Base-by-base conservation (phyloP, 2,888 invertebrate species). In the Psylliodes chrysocephalus region DNA sequence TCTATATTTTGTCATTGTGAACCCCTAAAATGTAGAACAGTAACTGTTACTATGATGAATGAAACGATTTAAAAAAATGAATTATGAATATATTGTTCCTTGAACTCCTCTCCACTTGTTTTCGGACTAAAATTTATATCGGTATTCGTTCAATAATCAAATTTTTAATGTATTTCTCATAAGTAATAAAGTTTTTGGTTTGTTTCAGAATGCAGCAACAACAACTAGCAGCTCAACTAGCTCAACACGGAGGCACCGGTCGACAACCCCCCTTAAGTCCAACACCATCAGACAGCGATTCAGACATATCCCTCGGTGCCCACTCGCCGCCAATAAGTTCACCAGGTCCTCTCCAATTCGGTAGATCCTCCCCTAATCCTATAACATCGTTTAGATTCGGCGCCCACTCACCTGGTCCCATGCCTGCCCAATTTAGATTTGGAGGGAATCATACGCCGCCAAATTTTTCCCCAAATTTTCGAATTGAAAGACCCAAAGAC, bases 121-220 rank as follows among this genome's bases (percentile, higher is more conserved):
- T n/a, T n/a, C n/a, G n/a, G n/a, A n/a, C n/a, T n/a, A n/a, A n/a
- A n/a, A n/a, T n/a, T n/a, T n/a, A n/a, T n/a, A n/a, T n/a, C n/a
- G n/a, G n/a, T n/a, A n/a, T n/a, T n/a, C n/a, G n/a, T n/a, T n/a
- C n/a, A n/a, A n/a, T n/a, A n/a, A n/a, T n/a, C n/a, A n/a, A n/a
- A n/a, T n/a, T n/a, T n/a, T n/a, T n/a, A n/a, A n/a, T n/a, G n/a
- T n/a, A n/a, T n/a, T n/a, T n/a, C n/a, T n/a, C 22, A 22, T 22
- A 4, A 22, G 2, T 22, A 22, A 22, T 22, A 22, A n/a, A 4
- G 22, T 22, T 2, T 33, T 33, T 33, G n/a, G 64, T 71, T 73
- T 71, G 54, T 81, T 80, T 35, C 81, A 83, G 83, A 65, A 83
- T 83, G 82, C 83, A 83, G 68, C 83, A 80, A 65, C 81, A 83